phyloP scores from a whole-genome alignment of 2,113 vertebrate species.

The Eleginops maclovinus region DNA sequence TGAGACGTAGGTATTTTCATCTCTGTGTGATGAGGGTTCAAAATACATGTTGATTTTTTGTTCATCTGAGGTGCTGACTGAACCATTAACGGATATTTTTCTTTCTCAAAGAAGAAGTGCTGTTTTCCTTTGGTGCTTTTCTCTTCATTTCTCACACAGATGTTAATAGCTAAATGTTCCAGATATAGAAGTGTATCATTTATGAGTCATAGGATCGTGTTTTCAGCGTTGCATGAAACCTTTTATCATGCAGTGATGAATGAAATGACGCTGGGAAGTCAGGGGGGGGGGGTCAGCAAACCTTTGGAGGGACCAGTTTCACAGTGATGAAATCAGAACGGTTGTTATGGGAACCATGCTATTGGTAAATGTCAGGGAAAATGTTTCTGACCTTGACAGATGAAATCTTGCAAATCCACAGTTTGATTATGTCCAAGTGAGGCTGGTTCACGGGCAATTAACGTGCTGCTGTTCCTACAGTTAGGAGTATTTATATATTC shows the following conservation, averaged over 20 bases:
- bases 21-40: no score
- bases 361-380: constrained; percentile 56
- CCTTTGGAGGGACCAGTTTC: constrained; percentile 25
- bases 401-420: constrained; percentile 43
- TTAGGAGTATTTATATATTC: neutral
- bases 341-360: constrained; percentile 68
- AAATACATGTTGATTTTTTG: neutral
- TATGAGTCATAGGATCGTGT: constrained; percentile 10
- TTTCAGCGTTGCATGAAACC: constrained; percentile 19
- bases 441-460: neutral
- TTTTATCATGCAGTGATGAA: constrained; percentile 34
- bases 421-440: constrained; percentile 21
- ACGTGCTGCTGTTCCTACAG: neutral
- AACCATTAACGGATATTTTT: neutral
- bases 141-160: neutral
- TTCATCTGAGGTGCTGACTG: neutral
- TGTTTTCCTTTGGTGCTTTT: neutral
- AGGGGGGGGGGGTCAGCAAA: constrained; percentile 6
- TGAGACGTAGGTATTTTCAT: no score
- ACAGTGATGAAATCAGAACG: constrained; percentile 45
- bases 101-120: neutral
- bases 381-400: constrained; percentile 60
- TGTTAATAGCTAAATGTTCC: neutral
- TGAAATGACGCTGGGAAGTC: constrained; percentile 18
- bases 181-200: neutral